Evolutionary conservation across 2,797 vertebrate species (phyloP), one percentile per base, ranked within the genome.

Genomic region (Rhadinocentrus ornatus): DNA sequence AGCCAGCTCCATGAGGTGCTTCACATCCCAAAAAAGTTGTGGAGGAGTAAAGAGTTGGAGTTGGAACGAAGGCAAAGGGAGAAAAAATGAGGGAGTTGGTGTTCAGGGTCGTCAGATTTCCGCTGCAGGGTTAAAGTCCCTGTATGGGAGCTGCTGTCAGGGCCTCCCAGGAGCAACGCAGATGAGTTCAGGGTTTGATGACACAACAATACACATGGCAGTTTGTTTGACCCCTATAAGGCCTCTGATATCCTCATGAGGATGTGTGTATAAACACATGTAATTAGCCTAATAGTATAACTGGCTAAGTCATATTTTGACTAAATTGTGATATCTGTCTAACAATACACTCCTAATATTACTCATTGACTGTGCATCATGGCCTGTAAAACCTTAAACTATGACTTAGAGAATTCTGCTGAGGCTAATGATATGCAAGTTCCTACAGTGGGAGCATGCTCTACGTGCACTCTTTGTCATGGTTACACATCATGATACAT

Each of bases 121-220:
- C 63, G 55, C 62, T 69, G 83, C 52, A 53, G 50, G 78, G 75
- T 65, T 56, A 0, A 64, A 74, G 82, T 85, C 78, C 62, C 56
- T 65, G 54, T 61, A 50, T 56, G 75, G 81, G 77, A 88, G 84
- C 77, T 73, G 85, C 77, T 76, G 77, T 82, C 62, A 18, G 20
- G 46, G 67, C 68, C 77, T 68, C 71, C 62, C 71, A 57, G 77
- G 72, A 73, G 54, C 20, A 20, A 46, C 37, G 31, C 59, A 29
- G 41, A 59, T 5, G 54, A 62, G 66, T 63, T 85, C 65, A 64
- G 66, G 57, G 66, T 65, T 70, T 80, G 59, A 80, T 58, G 27
- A 29, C 46, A 66, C 35, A 39, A 75, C 62, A 24, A 37, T 58
- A 71, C 53, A 2, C 63, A 55, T 32, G 69, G 56, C 63, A 50